phyloP scores from a whole-genome alignment of 2,888 invertebrate species.

The Listrodromus nycthemerus region DNA sequence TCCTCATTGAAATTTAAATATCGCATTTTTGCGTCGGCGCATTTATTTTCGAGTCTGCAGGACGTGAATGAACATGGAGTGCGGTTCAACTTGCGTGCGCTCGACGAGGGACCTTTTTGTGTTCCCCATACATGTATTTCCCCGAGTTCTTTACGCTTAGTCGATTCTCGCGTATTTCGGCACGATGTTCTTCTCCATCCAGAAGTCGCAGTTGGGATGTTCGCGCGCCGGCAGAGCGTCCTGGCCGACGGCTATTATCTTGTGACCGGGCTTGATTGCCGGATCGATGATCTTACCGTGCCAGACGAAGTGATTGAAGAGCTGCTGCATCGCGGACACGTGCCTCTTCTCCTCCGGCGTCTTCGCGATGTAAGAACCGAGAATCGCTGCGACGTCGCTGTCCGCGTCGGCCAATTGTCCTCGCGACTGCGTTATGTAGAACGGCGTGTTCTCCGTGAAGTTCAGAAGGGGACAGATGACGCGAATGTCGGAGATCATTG shows the following conservation, averaged over 20 bases:
- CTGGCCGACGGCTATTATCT: conserved; percentile 89
- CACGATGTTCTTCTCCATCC: conserved; percentile 91
- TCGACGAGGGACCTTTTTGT: background rate
- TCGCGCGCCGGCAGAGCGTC: conserved; percentile 88
- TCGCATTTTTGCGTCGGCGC: conserved; percentile 5
- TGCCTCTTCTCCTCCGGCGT: conserved; percentile 91
- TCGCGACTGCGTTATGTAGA: conserved; percentile 90
- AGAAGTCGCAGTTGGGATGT: conserved; percentile 91
- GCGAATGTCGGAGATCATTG: conserved; percentile 92
- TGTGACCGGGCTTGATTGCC: conserved; percentile 85
- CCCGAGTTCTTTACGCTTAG: conserved; percentile 84
- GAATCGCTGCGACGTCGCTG: conserved; percentile 91
- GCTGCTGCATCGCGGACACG: conserved; percentile 91
- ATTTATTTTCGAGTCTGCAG: conserved; percentile 2
- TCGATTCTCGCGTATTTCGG: conserved; percentile 91
- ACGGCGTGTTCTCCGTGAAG: conserved; percentile 86
- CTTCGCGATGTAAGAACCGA: conserved; percentile 90
- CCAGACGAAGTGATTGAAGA: conserved; percentile 93
- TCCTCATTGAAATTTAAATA: conserved; percentile 24
- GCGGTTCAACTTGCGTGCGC: background rate
- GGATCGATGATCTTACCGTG: conserved; percentile 90
- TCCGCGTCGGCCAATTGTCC: conserved; percentile 86
- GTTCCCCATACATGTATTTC: background rate
- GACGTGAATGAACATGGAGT: background rate
- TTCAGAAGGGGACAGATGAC: conserved; percentile 91